Conservation (phyloP, 2,888 invertebrate species). For the Branchellion lobata region DNA sequence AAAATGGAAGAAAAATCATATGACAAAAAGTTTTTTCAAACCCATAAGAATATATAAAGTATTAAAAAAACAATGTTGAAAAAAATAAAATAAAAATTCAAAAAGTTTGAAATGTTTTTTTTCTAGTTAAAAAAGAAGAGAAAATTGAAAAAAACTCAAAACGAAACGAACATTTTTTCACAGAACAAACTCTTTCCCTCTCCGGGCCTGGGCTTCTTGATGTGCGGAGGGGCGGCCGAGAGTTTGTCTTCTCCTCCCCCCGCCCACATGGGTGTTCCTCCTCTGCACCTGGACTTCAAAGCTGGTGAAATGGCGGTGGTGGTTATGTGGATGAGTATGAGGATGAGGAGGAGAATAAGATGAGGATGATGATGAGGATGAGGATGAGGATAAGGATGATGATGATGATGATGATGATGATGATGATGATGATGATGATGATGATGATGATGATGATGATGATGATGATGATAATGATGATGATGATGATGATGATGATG, state of each 20-base stretch:
- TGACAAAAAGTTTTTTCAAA: background rate
- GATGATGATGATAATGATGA: background rate
- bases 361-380: too few relatives aligned
- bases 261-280: slow-evolving; percentile 46
- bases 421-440: background rate
- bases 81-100: background rate
- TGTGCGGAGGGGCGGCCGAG: slow-evolving; percentile 32
- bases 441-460: background rate
- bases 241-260: slow-evolving; percentile 41
- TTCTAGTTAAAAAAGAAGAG: too few relatives aligned
- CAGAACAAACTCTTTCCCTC: slow-evolving; percentile 45
- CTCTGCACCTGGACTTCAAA: slow-evolving; percentile 44
- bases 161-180: background rate
- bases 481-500: background rate
- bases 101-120: too few relatives aligned
- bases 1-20: background rate
- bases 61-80: background rate
- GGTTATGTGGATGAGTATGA: too few relatives aligned
- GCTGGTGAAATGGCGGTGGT: too few relatives aligned
- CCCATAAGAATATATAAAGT: background rate
- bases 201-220: slow-evolving; percentile 36
- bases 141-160: background rate
- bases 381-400: too few relatives aligned
- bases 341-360: too few relatives aligned
- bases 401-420: background rate